Evolutionary conservation across 2,888 invertebrate species (phyloP).

Genomic region (Acleris laterana): DNA sequence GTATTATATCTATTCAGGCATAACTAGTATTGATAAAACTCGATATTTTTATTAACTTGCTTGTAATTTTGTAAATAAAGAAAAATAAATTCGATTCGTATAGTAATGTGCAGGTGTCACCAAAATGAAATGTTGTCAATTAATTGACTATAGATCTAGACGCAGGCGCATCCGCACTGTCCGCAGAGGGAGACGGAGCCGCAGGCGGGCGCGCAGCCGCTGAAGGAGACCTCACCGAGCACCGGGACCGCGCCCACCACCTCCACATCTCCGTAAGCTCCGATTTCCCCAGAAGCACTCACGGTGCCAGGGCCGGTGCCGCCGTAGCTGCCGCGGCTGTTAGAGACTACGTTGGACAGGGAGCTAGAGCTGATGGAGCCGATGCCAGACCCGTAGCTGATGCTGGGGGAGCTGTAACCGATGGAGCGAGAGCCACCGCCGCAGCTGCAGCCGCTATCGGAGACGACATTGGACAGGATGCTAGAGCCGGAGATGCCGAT

Average conservation of each 20-base stretch:
- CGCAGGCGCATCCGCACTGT: slow-evolving; percentile 9
- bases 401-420: no score
- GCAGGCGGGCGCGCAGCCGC: slow-evolving; percentile 7
- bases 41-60: no score
- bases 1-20: no score
- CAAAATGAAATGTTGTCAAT: no score
- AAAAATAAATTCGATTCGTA: no score
- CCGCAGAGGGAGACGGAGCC: slow-evolving; percentile 36
- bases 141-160: no score
- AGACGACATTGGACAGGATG: not conserved
- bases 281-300: slow-evolving; percentile 6
- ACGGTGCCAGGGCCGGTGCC: slow-evolving; percentile 26
- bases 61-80: no score
- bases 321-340: slow-evolving; percentile 17
- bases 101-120: no score
- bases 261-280: slow-evolving; percentile 10
- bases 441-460: not conserved
- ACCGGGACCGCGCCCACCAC: slow-evolving; percentile 29
- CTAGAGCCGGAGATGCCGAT: not conserved
- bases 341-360: no score
- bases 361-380: not conserved
- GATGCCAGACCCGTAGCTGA: no score
- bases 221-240: slow-evolving; percentile 21
- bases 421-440: not conserved
- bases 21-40: no score